Base-by-base conservation (phyloP, 2,888 invertebrate genomes). In the Erebia aethiops region DNA sequence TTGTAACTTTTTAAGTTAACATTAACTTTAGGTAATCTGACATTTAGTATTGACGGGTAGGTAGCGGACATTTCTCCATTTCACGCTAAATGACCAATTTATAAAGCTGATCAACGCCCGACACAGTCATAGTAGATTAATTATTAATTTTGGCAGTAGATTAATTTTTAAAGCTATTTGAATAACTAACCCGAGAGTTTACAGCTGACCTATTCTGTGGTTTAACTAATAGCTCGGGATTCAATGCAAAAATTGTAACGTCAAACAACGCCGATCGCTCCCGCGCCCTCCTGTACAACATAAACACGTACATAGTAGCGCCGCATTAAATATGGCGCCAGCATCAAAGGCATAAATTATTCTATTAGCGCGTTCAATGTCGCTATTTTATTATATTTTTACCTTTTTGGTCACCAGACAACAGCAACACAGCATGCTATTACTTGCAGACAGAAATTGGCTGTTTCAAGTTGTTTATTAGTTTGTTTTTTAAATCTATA, bases 341-440 rank as follows among this genome's bases (percentile, higher is more conserved):
- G 57, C 43, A 66, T 66, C 66, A 66, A 66, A 66, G 56, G 21
- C 54, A 43, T 66, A 56, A 66, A 66, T 66, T 43, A 66, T 66
- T 43, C 66, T 56, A 56, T 66, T 66, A 66, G 66, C 46, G 66
- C 66, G 56, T 66, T 66, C 56, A 56, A 46, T 66, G 43, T 56
- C 18, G 21, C 56, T 56, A 18, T 66, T 62, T 62, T 49, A 21
- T 49, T 62, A 62, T 62, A 62, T 62, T 62, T 49, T 66, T 52
- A 64, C 64, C 54, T 64, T 64, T 35, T 64, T 64, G 13, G 35
- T 16, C 18, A 35, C 35, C 52, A 35, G 52, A n/a, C 11, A 16
- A 16, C 43, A 11, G 13, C 11, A 18, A 8, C 46, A 21, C 49
- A 2, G 13, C 13, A n/a, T 1, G 49, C 46, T 46, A 10, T 46